Conservation (phyloP, 2,888 invertebrate species). For the Amphimallon solstitiale region DNA sequence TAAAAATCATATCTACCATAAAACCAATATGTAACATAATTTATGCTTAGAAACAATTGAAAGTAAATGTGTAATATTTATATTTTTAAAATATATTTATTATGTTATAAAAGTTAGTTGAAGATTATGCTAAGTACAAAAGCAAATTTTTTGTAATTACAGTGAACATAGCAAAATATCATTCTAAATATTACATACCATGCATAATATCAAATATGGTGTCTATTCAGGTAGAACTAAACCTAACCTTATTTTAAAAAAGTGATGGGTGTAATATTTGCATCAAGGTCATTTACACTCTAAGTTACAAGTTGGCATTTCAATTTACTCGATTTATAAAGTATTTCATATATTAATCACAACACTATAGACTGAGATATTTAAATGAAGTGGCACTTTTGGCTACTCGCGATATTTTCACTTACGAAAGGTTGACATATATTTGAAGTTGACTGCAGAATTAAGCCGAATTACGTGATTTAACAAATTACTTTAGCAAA, state of each 20-base stretch:
- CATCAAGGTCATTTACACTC: slow-evolving; percentile 61
- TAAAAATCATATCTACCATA: slow-evolving; percentile 54
- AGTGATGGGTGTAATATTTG: slow-evolving; percentile 63
- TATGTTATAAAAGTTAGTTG: no score
- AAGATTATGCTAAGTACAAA: neutral
- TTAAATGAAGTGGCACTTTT: slow-evolving; percentile 39
- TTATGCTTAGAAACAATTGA: slow-evolving; percentile 8
- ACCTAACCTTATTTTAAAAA: slow-evolving; percentile 62
- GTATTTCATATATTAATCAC: slow-evolving; percentile 40
- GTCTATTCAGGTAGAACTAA: slow-evolving; percentile 56
- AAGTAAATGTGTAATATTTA: no score
- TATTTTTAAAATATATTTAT: no score
- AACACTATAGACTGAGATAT: slow-evolving; percentile 32
- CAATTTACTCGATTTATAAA: slow-evolving; percentile 41
- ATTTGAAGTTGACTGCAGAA: slow-evolving; percentile 38
- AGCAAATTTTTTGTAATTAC: neutral
- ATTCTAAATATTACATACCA: slow-evolving; percentile 54
- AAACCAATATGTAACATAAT: slow-evolving; percentile 14
- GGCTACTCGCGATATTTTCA: slow-evolving; percentile 37
- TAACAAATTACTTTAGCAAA: neutral
- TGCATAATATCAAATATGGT: slow-evolving; percentile 61
- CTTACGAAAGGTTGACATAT: slow-evolving; percentile 42
- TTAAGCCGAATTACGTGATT: slow-evolving; percentile 39
- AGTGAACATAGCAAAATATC: slow-evolving; percentile 6
- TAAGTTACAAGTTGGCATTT: slow-evolving; percentile 47